Base-by-base conservation (phyloP, 2,797 vertebrate species). In the Enteromius radiatus region DNA sequence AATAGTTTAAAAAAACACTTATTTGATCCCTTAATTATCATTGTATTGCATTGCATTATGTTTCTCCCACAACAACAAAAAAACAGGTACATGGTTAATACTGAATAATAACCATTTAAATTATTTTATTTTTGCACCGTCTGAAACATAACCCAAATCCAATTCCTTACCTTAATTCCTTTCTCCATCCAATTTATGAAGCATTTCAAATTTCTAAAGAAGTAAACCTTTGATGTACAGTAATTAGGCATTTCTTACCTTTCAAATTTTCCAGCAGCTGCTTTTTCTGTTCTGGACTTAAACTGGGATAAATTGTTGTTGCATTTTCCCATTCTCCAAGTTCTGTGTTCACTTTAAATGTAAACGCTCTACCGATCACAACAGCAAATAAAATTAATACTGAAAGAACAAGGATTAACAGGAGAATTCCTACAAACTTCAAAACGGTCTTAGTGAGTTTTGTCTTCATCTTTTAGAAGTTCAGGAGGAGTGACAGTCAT, bases 261-360 rank as follows among this genome's bases (percentile, higher is more conserved):
- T 83, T 80, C 2, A 80, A 80, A 38, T 84, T 84, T 49, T 41
- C 28, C 38, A 68, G 65, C 26, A 84, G 78, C 31, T 43, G 41
- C 12, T 68, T 28, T 80, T 47, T 83, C 68, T 84, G 68, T 74
- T 79, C 77, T 26, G 23, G 38, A 83, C 9, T 77, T 68, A 83
- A 77, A 49, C 17, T 21, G 0, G 81, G 81, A 68, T 45, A 36
- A 68, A 83, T 23, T 9, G 28, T 61, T 14, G 26, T 77, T 45
- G 73, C 59, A 68, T 83, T 83, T 68, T 77, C 74, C 81, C 64
- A 83, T 26, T 68, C 26, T 76, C 33, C 74, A 26, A 77, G 74
- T 28, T 83, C 74, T 49, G 63, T 59, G 64, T 69, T 47, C 26
- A 83, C 5, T n/a, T 83, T 77, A n/a, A 83, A 76, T 21, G 81